A percentile compares a stretch with the other conserved stretches of the same genome.
Conservation (phyloP, 1,140 invertebrate genomes). For the Calosoma granatense region DNA sequence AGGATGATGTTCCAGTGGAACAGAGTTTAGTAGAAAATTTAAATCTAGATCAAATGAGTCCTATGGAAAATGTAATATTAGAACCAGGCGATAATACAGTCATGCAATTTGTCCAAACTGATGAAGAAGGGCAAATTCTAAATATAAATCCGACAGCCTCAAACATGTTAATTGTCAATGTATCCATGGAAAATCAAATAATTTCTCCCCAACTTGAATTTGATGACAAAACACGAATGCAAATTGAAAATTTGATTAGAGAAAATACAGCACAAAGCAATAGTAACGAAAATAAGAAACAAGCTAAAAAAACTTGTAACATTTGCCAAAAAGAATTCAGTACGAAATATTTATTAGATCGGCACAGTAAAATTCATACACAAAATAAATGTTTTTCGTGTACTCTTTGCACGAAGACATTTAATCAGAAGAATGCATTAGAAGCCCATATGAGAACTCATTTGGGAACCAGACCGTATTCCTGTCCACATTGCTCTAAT, state of each 20-base stretch:
- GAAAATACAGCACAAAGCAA: background rate
- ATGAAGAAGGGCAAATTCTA: background rate
- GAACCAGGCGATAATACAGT: background rate
- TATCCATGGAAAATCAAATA: background rate
- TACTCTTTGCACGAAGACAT: conserved; percentile 42
- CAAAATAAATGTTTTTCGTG: conserved; percentile 30
- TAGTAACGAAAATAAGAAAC: background rate
- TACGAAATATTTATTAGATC: conserved; percentile 26
- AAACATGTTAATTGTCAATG: background rate
- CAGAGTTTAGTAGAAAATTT: background rate
- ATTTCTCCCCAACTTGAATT: background rate
- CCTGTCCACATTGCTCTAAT: conserved; percentile 44
- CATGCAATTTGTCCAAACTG: background rate
- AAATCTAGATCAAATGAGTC: background rate
- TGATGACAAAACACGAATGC: background rate
- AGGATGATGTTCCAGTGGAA: background rate
- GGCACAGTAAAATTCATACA: conserved; percentile 26
- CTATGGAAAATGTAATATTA: background rate
- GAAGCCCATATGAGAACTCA: conserved; percentile 66
- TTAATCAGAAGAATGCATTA: conserved; percentile 42
- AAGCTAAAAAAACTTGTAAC: conserved; percentile 19
- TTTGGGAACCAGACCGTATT: conserved; percentile 53
- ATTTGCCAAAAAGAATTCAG: conserved; percentile 27
- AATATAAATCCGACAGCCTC: background rate
- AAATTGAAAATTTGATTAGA: background rate